These are phyloP conservation scores for Geopemphigus sp. DNA, from an alignment of 1,140 invertebrate species.

Conservation along the genomic window DNA sequence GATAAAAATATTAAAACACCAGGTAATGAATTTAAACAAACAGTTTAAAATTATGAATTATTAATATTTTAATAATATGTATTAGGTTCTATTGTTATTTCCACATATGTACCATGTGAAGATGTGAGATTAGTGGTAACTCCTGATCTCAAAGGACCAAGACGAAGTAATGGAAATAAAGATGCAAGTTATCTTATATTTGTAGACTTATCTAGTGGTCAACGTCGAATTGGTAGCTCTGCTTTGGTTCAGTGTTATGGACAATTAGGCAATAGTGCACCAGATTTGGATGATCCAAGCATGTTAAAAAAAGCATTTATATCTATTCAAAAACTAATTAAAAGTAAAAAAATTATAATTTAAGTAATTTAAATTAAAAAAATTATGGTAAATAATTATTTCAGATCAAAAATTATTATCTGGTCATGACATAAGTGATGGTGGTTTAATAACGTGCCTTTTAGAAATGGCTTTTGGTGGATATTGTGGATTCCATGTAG, in stretches of 20 bases:
- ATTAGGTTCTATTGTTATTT: slow-evolving; percentile 83
- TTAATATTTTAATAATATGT: slow-evolving; percentile 10
- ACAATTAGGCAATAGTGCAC: slow-evolving; percentile 76
- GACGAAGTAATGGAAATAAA: slow-evolving; percentile 52
- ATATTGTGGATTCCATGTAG: slow-evolving; percentile 72
- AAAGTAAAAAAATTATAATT: slow-evolving; percentile 59
- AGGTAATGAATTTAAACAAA: slow-evolving; percentile 55
- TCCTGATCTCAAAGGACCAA: slow-evolving; percentile 80
- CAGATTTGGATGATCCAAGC: slow-evolving; percentile 74
- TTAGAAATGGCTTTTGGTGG: slow-evolving; percentile 96
- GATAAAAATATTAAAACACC: slow-evolving; percentile 79
- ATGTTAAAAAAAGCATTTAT: slow-evolving; percentile 74
- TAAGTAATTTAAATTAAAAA: slow-evolving; percentile 10
- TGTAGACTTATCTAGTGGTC: slow-evolving; percentile 67
- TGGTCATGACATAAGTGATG: slow-evolving; percentile 97
- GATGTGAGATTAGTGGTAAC: slow-evolving; percentile 81
- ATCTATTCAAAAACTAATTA: slow-evolving; percentile 77
- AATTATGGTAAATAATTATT: slow-evolving; percentile 51
- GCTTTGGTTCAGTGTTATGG: slow-evolving; percentile 87
- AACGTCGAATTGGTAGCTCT: slow-evolving; percentile 79
- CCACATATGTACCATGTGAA: slow-evolving; percentile 90
- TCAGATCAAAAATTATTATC: slow-evolving; percentile 71
- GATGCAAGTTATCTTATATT: slow-evolving; percentile 60
- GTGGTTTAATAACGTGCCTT: slow-evolving; percentile 84
- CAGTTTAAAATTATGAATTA: background rate